A percentile compares a stretch with the other conserved stretches of the same genome.
Conservation (phyloP, 2,113 vertebrate genomes). For the Centropus bengalensis region DNA sequence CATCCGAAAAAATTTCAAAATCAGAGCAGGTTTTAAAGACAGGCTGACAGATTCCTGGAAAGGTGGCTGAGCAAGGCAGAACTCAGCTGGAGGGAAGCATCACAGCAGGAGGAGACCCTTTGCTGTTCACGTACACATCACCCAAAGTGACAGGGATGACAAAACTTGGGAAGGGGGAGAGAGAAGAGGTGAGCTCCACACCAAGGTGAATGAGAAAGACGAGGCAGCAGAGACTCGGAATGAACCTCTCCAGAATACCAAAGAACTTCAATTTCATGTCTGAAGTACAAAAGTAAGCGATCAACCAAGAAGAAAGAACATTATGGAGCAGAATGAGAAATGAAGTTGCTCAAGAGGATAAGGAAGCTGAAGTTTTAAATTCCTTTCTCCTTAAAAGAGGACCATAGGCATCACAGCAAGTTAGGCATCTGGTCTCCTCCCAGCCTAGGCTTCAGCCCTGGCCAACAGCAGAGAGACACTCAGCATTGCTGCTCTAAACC, state of each 20-base stretch:
- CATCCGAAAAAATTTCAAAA: neutral
- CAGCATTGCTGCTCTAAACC: neutral
- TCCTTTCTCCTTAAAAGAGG: slow-evolving; percentile 22
- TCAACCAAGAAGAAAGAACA: slow-evolving; percentile 73
- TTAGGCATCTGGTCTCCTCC: neutral
- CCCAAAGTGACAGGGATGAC: neutral
- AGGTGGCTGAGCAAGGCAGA: neutral
- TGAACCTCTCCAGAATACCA: slow-evolving; percentile 57
- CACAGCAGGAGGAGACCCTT: neutral
- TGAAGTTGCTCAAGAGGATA: slow-evolving; percentile 43
- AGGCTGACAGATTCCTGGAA: neutral
- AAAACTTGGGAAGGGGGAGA: neutral
- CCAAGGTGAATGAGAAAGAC: neutral
- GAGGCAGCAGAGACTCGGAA: neutral
- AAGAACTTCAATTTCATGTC: slow-evolving; percentile 56
- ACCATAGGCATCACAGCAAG: neutral
- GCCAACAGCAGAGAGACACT: neutral
- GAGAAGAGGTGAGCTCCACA: neutral
- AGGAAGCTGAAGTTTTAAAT: slow-evolving; percentile 46
- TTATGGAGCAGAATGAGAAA: slow-evolving; percentile 64
- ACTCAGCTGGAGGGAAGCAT: neutral
- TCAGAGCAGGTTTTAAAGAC: neutral
- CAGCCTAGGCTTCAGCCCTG: neutral
- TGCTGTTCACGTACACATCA: neutral
- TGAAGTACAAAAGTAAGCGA: slow-evolving; percentile 55